Evolutionary conservation across 2,797 vertebrate species (phyloP), one percentile per base, ranked within the genome.

Genomic region (Propithecus perrieri): DNA sequence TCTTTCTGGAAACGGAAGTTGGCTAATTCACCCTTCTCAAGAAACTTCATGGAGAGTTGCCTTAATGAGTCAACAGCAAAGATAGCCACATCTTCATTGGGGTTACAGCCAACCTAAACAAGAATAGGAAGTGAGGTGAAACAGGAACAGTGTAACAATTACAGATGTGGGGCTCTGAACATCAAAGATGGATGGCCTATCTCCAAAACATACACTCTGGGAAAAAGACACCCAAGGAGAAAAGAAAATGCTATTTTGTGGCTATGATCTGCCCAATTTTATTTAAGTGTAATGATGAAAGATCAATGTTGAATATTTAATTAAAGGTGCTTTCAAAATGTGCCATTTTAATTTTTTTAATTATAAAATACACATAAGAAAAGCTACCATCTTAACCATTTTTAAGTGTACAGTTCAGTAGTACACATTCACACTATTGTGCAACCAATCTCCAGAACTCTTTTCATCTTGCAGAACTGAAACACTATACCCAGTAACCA

Each of bases 1-100:
- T 99, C 99, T 91, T 99, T 99, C 98, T 99, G 99, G 98, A 99
- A 99, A 94, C 99, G 99, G 98, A 99, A 99, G 98, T 99, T 99
- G 96, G 99, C 99, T 96, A 99, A 98, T 97, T 99, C 99, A 98
- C 99, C 99, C 98, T 99, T 99, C 98, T 99, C 99, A 96, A 99
- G 98, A 97, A 99, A 99, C 97, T 99, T 99, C 99, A 99, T 99
- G 86, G 99, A 99, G 35, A 99, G 99, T 48, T 99, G 99, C 96
- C 99, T 98, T 97, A 99, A 97, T 0, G 99, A 99, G 96, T 99
- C 99, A 95, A 99, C 99, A 1, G 99, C 99, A 97, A 99, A 99
- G 97, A 99, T 99, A 96, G 99, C 99, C 2, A 99, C 99, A 72
- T 99, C 99, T 98, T 99, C 99, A 43, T 99, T 99, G 59, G 99